Evolutionary conservation across 2,797 vertebrate species (phyloP).

Genomic region (Falco berigora): DNA sequence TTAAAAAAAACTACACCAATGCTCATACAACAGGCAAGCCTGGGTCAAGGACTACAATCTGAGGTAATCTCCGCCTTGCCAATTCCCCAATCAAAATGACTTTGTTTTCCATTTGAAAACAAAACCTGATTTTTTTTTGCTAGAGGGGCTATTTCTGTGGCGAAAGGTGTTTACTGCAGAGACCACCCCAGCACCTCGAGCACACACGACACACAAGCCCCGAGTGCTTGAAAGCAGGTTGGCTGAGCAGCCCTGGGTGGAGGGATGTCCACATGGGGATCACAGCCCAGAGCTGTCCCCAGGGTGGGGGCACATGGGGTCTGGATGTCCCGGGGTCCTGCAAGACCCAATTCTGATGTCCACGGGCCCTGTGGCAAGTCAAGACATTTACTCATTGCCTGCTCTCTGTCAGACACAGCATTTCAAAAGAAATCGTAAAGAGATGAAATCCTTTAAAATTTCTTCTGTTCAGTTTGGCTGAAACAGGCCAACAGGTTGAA

Average conservation of each 20-base stretch:
- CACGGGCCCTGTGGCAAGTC: neutral
- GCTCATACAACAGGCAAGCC: fast-evolving
- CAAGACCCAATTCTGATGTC: fast-evolving
- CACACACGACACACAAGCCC: fast-evolving
- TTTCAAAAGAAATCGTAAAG: fast-evolving
- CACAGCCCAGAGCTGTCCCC: neutral
- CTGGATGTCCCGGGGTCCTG: neutral
- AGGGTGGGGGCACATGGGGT: fast-evolving
- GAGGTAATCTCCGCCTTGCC: neutral
- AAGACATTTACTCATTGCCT: neutral
- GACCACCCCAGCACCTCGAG: neutral
- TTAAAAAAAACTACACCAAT: neutral
- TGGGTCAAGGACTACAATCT: neutral
- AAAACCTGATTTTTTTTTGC: neutral
- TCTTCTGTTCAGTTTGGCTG: neutral
- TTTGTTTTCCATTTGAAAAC: neutral
- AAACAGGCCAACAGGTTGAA: fast-evolving
- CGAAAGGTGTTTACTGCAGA: neutral
- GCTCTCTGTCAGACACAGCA: neutral
- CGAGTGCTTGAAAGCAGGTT: neutral
- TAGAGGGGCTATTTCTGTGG: neutral
- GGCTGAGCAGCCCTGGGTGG: neutral
- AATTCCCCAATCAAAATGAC: neutral
- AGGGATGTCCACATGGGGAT: fast-evolving
- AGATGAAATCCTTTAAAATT: fast-evolving